These are phyloP conservation scores for Craseonycteris thonglongyai DNA, from an alignment of 2,113 vertebrate genomes.

Conservation along the genomic window DNA sequence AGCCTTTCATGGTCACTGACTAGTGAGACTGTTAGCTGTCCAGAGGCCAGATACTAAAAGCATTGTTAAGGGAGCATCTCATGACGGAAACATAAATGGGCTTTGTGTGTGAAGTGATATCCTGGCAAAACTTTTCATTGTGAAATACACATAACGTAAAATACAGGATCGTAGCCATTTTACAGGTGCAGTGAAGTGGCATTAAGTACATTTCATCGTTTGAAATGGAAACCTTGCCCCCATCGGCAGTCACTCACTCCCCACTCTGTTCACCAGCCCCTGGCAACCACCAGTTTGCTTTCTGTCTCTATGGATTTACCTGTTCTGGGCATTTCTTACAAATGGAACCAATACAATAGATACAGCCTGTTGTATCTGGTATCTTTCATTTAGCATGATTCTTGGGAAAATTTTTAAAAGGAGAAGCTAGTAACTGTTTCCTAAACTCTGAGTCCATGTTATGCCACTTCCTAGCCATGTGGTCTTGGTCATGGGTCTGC, in stretches of 20 bases:
- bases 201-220: not conserved
- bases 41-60: not conserved
- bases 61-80: not conserved
- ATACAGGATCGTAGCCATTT: not conserved
- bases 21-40: not conserved
- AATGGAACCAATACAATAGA: rapidly evolving
- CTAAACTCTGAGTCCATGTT: not conserved
- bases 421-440: not conserved
- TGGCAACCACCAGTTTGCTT: not conserved
- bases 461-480: not conserved
- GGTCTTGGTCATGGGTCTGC: not conserved
- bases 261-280: not conserved
- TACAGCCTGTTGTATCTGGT: not conserved
- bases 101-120: not conserved
- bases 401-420: not conserved
- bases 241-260: no score
- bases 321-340: no score
- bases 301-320: not conserved
- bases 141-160: not conserved
- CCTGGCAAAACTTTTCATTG: not conserved
- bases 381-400: not conserved
- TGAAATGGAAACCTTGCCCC: rapidly evolving
- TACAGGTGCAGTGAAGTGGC: no score
- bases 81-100: not conserved
- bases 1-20: not conserved